Evolutionary conservation across 2,888 invertebrate genomes (phyloP).

Genomic region (Polydrusus pterygomalis): DNA sequence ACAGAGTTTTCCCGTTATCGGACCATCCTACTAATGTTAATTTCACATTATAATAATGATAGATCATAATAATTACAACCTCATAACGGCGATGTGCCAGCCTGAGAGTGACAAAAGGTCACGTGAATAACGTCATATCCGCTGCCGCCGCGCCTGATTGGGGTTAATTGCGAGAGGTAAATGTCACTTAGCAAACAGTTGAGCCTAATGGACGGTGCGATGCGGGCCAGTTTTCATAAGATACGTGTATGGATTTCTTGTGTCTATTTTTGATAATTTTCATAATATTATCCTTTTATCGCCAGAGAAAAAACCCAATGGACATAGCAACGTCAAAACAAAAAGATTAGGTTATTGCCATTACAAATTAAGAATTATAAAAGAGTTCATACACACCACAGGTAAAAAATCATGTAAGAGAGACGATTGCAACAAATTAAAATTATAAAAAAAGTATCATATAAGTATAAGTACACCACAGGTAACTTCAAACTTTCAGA

Average conservation of each 20-base stretch:
- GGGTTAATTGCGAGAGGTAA: conserved; percentile 25
- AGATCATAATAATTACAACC: conserved; percentile 7
- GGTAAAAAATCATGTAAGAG: too few relatives aligned
- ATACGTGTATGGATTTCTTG: not conserved
- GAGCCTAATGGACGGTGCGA: not conserved
- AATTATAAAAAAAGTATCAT: too few relatives aligned
- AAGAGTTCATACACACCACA: too few relatives aligned
- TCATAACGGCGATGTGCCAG: conserved; percentile 12
- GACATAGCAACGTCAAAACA: too few relatives aligned
- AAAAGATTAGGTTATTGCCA: too few relatives aligned
- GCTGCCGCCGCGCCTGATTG: conserved; percentile 11
- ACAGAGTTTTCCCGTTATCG: not conserved
- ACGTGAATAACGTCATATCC: conserved; percentile 13
- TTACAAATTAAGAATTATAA: too few relatives aligned
- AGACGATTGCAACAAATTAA: too few relatives aligned
- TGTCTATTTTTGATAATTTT: too few relatives aligned
- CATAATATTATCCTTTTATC: too few relatives aligned
- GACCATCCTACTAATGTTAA: not conserved
- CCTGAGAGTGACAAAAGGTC: conserved; percentile 17
- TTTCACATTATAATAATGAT: not conserved
- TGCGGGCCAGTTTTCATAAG: not conserved
- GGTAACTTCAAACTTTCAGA: too few relatives aligned
- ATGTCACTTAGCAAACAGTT: conserved; percentile 18
- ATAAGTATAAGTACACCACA: too few relatives aligned
- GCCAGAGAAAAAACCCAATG: too few relatives aligned